These are phyloP conservation scores for Hemistola chrysoprasaria DNA, from an alignment of 2,888 invertebrate species.

Conservation along the genomic window DNA sequence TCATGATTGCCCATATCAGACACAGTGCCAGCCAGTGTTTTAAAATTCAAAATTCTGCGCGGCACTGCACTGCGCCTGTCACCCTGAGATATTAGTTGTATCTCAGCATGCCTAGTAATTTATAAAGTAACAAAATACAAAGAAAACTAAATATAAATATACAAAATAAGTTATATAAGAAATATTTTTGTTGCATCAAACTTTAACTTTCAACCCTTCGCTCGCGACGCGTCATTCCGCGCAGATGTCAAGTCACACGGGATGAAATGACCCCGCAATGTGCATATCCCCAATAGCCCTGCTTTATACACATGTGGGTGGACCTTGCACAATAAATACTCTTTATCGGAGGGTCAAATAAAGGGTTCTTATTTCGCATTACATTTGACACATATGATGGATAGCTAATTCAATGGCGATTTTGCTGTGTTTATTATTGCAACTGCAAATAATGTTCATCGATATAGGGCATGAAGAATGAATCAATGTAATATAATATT, in stretches of 20 bases:
- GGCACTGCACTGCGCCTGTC: too few species aligned
- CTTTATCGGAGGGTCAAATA: constrained; percentile 47
- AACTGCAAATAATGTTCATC: constrained; percentile 27
- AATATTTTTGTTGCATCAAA: constrained; percentile 20
- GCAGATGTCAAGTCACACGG: constrained; percentile 30
- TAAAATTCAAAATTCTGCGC: too few species aligned
- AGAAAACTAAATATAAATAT: too few species aligned
- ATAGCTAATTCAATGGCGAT: constrained; percentile 36
- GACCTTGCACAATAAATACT: constrained; percentile 39
- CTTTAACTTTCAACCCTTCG: constrained; percentile 25
- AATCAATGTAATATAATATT: constrained; percentile 18
- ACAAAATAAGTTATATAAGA: too few species aligned
- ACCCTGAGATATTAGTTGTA: too few species aligned
- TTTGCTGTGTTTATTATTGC: constrained; percentile 31
- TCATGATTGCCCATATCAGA: too few species aligned
- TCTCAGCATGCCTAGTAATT: too few species aligned
- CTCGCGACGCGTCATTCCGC: constrained; percentile 8
- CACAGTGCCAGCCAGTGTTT: too few species aligned
- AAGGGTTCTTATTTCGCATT: constrained; percentile 51
- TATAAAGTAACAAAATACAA: too few species aligned
- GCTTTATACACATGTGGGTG: constrained; percentile 41
- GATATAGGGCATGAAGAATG: constrained; percentile 31
- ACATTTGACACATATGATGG: constrained; percentile 41
- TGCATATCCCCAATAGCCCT: constrained; percentile 41
- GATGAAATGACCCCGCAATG: constrained; percentile 35